A percentile compares a stretch with the other conserved stretches of the same genome.
These are phyloP conservation scores for Poeciliopsis paucimaculata DNA, from an alignment of 2,797 vertebrate species.

Conservation along the genomic window DNA sequence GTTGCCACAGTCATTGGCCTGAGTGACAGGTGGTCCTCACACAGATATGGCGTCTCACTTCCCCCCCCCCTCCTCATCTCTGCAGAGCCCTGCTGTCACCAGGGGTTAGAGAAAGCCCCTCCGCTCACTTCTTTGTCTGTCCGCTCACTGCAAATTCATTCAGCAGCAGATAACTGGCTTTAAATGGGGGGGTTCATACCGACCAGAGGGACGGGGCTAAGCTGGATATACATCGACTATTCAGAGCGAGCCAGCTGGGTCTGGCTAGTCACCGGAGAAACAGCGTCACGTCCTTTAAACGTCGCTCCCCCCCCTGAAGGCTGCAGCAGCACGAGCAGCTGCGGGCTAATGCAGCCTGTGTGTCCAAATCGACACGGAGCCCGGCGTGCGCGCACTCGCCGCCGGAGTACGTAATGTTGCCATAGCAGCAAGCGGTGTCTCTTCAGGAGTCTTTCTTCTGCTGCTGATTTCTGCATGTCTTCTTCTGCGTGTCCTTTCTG, in stretches of 20 bases:
- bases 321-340: slow-evolving; percentile 74
- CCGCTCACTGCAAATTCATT: slow-evolving; percentile 60
- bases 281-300: slow-evolving; percentile 59
- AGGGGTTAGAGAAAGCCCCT: slow-evolving; percentile 41
- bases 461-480: slow-evolving; percentile 54
- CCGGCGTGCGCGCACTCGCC: slow-evolving; percentile 45
- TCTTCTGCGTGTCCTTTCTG: slow-evolving; percentile 36
- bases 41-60: slow-evolving; percentile 64
- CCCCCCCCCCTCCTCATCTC: neutral
- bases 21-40: slow-evolving; percentile 81
- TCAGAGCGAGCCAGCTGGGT: slow-evolving; percentile 35
- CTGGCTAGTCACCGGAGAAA: slow-evolving; percentile 64
- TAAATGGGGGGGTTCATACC: slow-evolving; percentile 6
- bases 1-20: slow-evolving; percentile 76
- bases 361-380: slow-evolving; percentile 33
- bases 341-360: slow-evolving; percentile 62
- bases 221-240: slow-evolving; percentile 27
- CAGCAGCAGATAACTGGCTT: slow-evolving; percentile 63
- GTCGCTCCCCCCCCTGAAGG: slow-evolving; percentile 56
- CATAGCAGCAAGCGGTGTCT: slow-evolving; percentile 74
- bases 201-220: slow-evolving; percentile 26
- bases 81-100: slow-evolving; percentile 33
- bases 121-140: slow-evolving; percentile 36
- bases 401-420: slow-evolving; percentile 67
- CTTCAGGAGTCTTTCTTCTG: slow-evolving; percentile 66